Percentiles rank a stretch among this genome's conserved stretches.
These are phyloP conservation scores for Trichogramma evanescens DNA, from an alignment of 2,888 invertebrate species.

Conservation along the genomic window DNA sequence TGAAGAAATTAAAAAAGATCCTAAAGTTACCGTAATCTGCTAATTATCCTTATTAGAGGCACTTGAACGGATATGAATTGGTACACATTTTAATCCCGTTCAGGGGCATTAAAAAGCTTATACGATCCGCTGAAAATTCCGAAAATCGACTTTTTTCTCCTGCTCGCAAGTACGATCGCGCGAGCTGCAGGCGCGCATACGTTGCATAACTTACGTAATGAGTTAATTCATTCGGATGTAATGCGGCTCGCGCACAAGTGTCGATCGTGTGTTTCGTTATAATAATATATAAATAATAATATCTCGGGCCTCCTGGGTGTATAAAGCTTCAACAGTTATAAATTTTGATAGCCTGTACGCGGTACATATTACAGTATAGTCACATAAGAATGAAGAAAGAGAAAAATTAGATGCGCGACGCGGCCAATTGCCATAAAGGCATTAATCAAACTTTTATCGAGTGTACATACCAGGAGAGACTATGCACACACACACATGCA, in stretches of 20 bases:
- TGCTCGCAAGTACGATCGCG: not conserved
- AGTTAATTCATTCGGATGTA: not conserved
- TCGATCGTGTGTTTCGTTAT: not conserved
- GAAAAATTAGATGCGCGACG: not conserved
- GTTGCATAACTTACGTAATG: slow-evolving; percentile 6
- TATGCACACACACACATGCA: too few relatives aligned
- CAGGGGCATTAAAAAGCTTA: too few relatives aligned
- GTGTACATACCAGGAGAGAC: not conserved
- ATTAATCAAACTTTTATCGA: slow-evolving; percentile 18
- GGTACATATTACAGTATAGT: not conserved
- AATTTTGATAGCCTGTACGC: not conserved
- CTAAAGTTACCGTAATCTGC: too few relatives aligned
- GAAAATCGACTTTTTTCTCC: too few relatives aligned
- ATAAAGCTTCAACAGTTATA: too few relatives aligned
- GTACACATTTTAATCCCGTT: too few relatives aligned
- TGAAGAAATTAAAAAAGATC: too few relatives aligned
- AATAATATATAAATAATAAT: too few relatives aligned
- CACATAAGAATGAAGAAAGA: not conserved
- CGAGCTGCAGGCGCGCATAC: not conserved
- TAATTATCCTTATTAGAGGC: too few relatives aligned
- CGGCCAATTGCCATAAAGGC: not conserved
- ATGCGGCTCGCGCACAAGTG: not conserved
- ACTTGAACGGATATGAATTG: too few relatives aligned
- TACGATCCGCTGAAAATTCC: too few relatives aligned
- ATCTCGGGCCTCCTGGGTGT: too few relatives aligned